Conservation (phyloP, 1,140 invertebrate species). For the Anoplophora glabripennis region DNA sequence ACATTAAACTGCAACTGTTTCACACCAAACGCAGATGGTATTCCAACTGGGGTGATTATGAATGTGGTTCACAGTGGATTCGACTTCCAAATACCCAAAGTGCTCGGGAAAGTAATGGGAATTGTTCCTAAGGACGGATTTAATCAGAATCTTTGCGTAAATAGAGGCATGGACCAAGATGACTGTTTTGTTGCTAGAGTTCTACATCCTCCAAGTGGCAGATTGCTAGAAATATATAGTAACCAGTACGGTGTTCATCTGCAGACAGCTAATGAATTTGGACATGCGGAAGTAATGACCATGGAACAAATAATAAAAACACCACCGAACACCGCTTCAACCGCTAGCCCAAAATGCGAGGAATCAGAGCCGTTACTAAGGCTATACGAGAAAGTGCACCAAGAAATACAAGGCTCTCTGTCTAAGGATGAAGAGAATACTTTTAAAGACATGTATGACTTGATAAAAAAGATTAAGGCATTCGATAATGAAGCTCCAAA, state of each 20-base stretch:
- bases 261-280: slow-evolving; percentile 57
- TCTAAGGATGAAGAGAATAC: slow-evolving; percentile 19
- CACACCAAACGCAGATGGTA: slow-evolving; percentile 57
- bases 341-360: neutral
- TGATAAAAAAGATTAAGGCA: slow-evolving; percentile 18
- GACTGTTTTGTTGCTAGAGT: slow-evolving; percentile 37
- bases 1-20: slow-evolving; percentile 61
- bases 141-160: slow-evolving; percentile 68
- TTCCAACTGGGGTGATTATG: slow-evolving; percentile 65
- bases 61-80: slow-evolving; percentile 57
- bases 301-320: slow-evolving; percentile 13
- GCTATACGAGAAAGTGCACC: slow-evolving; percentile 23
- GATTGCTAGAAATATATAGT: slow-evolving; percentile 62
- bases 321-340: neutral
- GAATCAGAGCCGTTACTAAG: neutral
- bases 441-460: slow-evolving; percentile 20
- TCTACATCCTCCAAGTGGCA: slow-evolving; percentile 57
- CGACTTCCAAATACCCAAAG: slow-evolving; percentile 57
- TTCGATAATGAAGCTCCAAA: neutral
- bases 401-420: slow-evolving; percentile 13
- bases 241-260: slow-evolving; percentile 74
- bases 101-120: slow-evolving; percentile 49
- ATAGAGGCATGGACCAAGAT: slow-evolving; percentile 37
- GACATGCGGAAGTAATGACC: slow-evolving; percentile 21
- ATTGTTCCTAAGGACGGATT: slow-evolving; percentile 56